Base-by-base conservation (phyloP, 2,113 vertebrate genomes). In the Monopterus albus region DNA sequence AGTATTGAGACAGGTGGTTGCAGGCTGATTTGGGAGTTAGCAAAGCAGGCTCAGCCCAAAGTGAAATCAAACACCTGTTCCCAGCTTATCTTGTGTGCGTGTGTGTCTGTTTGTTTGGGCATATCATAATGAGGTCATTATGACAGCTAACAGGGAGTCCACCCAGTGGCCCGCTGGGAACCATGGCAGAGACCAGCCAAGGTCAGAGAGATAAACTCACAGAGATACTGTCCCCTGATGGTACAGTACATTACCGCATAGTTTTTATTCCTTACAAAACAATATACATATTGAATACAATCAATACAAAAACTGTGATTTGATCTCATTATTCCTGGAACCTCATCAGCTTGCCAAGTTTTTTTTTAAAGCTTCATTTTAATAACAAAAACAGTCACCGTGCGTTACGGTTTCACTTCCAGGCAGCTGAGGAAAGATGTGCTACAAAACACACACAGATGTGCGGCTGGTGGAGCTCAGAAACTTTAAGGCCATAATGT, bases 31-130 rank as follows among this genome's bases (percentile, higher is more conserved):
- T 73, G 49, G 49, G 45, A 64, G 69, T 80, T 47, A 62, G 59
- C 26, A 36, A 17, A 66, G 56, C 20, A 45, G 13, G 15, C 56
- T 73, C 25, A 17, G 64, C 25, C 51, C 65, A 57, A 74, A 46
- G 68, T 64, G 61, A 88, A 79, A 72, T 68, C 55, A 81, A 86
- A 85, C 77, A 91, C 82, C 82, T 79, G 78, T 43, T 84, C 43
- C 18, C 17, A 21, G 65, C 75, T 79, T 83, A 88, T 88, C 72
- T 53, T 42, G 25, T 20, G 56, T 63, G 59, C 43, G 4, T 67
- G 57, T 58, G 17, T 57, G 50, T 66, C 39, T 62, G 13, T 85
- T 71, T 63, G 31, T 55, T 29, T 25, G 63, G 35, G 55, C 26
- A 49, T 60, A 76, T 67, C 52, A 70, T 78, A 76, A 86, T 75